These are phyloP conservation scores for Drosophila carrolli DNA, from an alignment of 1,140 invertebrate species.

Conservation along the genomic window DNA sequence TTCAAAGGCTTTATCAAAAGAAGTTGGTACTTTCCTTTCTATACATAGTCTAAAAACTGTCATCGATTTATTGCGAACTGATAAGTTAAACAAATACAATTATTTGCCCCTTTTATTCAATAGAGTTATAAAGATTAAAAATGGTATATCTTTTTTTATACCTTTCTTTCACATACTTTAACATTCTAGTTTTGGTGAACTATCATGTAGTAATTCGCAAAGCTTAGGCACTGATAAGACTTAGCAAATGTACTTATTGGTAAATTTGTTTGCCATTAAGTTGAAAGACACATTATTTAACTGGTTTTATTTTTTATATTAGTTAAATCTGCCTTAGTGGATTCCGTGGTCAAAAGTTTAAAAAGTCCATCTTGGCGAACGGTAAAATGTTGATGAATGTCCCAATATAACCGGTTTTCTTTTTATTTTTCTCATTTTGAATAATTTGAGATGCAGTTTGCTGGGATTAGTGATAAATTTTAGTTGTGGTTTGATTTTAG, in stretches of 20 bases:
- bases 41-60: not conserved
- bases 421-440: slow-evolving; percentile 11
- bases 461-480: slow-evolving; percentile 22
- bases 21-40: too few species aligned
- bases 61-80: not conserved
- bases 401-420: slow-evolving; percentile 63
- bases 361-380: slow-evolving; percentile 19
- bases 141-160: too few species aligned
- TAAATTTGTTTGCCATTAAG: too few species aligned
- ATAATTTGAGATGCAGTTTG: slow-evolving; percentile 12
- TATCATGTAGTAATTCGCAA: too few species aligned
- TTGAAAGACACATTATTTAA: too few species aligned
- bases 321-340: not conserved
- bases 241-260: too few species aligned
- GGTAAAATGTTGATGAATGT: slow-evolving; percentile 43
- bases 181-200: too few species aligned
- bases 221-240: too few species aligned
- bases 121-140: too few species aligned
- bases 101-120: too few species aligned
- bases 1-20: not conserved
- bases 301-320: too few species aligned
- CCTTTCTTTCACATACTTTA: too few species aligned
- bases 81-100: not conserved
- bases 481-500: slow-evolving; percentile 28
- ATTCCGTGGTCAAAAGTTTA: slow-evolving; percentile 9